Conservation (phyloP, 2,113 vertebrate genomes). For the Mungos mungo region DNA sequence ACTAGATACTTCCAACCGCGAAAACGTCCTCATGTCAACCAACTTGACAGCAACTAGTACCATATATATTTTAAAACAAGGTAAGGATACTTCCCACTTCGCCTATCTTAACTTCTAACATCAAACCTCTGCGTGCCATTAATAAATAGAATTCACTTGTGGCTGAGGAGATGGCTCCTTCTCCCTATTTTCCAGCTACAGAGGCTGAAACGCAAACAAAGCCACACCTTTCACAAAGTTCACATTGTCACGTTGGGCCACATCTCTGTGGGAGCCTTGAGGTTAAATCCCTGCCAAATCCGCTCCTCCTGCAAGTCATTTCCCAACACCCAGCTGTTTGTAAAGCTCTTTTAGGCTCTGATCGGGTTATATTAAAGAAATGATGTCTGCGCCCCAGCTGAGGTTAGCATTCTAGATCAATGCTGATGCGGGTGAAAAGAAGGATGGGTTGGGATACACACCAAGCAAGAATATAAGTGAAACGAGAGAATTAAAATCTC, state of each 20-base stretch:
- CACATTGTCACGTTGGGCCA: not conserved
- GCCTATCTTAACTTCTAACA: not conserved
- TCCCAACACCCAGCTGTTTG: conserved; percentile 10
- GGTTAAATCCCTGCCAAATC: not conserved
- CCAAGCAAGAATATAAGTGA: not conserved
- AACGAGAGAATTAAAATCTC: not conserved
- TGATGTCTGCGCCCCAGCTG: not conserved
- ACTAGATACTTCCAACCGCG: conserved; percentile 91
- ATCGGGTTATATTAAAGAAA: conserved; percentile 27
- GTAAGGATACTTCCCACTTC: conserved; percentile 80
- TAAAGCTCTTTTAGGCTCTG: conserved; percentile 25
- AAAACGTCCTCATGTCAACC: conserved; percentile 94
- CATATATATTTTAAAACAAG: conserved; percentile 95
- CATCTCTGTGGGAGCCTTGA: not conserved
- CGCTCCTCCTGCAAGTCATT: conserved; percentile 19
- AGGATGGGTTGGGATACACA: not conserved
- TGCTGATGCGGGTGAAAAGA: not conserved
- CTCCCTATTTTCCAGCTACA: not conserved
- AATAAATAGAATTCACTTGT: not conserved
- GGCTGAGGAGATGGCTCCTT: not conserved
- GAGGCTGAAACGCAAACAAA: not conserved
- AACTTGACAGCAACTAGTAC: conserved; percentile 95
- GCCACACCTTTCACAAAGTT: conserved; percentile 8
- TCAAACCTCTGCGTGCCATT: not conserved
- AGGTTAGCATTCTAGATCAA: conserved; percentile 19